Conservation (phyloP, 2,888 invertebrate species). For the Diloba caeruleocephala region DNA sequence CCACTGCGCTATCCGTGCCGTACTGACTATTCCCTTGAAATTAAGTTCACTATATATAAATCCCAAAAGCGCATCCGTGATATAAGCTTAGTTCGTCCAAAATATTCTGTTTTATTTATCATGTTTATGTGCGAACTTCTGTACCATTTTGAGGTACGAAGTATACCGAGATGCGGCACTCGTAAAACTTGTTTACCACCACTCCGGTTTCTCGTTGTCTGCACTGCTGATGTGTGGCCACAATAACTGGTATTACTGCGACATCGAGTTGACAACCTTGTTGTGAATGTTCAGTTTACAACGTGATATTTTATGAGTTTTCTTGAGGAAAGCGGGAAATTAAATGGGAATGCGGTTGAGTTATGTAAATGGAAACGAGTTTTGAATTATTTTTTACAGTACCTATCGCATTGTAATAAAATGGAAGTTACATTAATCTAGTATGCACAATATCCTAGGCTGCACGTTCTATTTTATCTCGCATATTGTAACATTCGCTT, state of each 20-base stretch:
- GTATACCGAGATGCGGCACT: background rate
- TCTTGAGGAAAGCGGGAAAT: slow-evolving; percentile 4
- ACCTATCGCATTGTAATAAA: slow-evolving; percentile 1
- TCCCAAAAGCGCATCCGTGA: no score
- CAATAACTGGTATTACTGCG: background rate
- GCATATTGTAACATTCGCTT: no score
- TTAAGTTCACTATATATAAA: no score
- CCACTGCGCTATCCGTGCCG: no score
- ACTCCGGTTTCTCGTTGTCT: slow-evolving; percentile 9
- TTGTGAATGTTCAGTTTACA: background rate
- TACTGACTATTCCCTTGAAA: no score
- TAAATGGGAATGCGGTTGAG: slow-evolving; percentile 17
- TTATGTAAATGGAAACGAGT: slow-evolving; percentile 37
- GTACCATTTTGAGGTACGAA: background rate
- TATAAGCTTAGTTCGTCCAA: no score
- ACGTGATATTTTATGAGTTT: slow-evolving; percentile 18
- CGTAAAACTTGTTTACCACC: slow-evolving; percentile 15
- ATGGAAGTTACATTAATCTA: no score
- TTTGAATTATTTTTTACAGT: slow-evolving; percentile 31
- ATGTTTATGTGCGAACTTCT: no score
- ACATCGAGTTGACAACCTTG: slow-evolving; percentile 7
- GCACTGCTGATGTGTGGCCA: slow-evolving; percentile 1
- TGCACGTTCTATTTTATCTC: no score
- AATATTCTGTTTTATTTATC: no score
- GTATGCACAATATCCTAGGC: no score